Percentiles rank a stretch among this genome's conserved stretches.
Evolutionary conservation across 2,113 vertebrate species (phyloP).

Genomic region (Halcyon malimbica): DNA sequence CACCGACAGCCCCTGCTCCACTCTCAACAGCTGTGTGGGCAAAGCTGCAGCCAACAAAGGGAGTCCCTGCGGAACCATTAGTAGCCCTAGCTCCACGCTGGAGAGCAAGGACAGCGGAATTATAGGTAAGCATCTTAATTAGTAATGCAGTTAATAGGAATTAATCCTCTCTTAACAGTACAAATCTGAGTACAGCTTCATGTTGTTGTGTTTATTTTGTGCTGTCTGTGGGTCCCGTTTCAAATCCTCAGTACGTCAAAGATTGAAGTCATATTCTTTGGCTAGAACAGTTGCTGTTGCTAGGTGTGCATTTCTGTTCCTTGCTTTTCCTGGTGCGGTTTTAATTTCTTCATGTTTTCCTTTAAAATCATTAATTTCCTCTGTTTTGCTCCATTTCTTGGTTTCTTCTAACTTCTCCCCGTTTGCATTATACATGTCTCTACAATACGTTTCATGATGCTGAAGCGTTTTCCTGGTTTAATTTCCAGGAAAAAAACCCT

Average conservation of each 20-base stretch:
- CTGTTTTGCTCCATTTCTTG: not conserved
- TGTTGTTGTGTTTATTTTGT: not conserved
- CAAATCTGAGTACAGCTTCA: not conserved
- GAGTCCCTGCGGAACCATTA: slow-evolving; percentile 93
- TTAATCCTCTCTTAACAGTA: not conserved
- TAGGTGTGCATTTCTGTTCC: not conserved
- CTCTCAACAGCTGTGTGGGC: slow-evolving; percentile 88
- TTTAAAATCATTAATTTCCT: not conserved
- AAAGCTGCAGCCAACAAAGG: slow-evolving; percentile 79
- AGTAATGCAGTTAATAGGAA: not conserved
- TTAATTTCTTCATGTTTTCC: not conserved
- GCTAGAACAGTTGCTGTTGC: not conserved
- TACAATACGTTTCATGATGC: not conserved
- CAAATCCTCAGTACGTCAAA: not conserved
- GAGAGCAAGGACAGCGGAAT: slow-evolving; percentile 99
- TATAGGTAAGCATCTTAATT: slow-evolving; percentile 84
- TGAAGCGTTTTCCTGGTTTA: not conserved
- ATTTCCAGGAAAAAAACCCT: not conserved
- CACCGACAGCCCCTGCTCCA: slow-evolving; percentile 97
- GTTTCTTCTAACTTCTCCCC: not conserved
- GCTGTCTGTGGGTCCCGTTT: not conserved
- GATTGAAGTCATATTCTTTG: not conserved
- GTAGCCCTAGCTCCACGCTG: slow-evolving; percentile 96
- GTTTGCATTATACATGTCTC: not conserved
- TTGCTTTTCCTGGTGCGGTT: not conserved